These are phyloP conservation scores for Trissolcus brochymenae DNA, from an alignment of 2,888 invertebrate species.

Conservation along the genomic window DNA sequence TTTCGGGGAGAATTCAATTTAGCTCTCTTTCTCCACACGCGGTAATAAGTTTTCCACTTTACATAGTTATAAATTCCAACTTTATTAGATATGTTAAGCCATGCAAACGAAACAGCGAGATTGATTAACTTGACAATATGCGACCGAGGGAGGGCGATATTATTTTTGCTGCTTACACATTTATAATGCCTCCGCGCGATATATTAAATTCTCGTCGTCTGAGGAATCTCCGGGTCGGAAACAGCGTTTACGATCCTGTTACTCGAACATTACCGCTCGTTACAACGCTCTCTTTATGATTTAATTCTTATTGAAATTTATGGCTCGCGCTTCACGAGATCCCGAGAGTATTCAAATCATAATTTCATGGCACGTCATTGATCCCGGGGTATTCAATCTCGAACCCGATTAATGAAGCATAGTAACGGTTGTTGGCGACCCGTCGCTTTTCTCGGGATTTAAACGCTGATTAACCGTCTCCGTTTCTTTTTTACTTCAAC, in stretches of 20 bases:
- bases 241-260: slow-evolving; percentile 40
- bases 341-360: slow-evolving; percentile 30
- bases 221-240: slow-evolving; percentile 21
- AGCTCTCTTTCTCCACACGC: too few species aligned
- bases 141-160: slow-evolving; percentile 8
- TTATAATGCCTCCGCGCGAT: slow-evolving; percentile 28
- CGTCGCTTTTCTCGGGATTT: slow-evolving; percentile 10
- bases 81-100: slow-evolving; percentile 49
- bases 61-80: too few species aligned
- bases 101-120: slow-evolving; percentile 38
- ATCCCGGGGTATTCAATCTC: slow-evolving; percentile 11
- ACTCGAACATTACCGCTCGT: slow-evolving; percentile 19
- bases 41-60: too few species aligned
- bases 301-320: slow-evolving; percentile 48
- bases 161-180: slow-evolving; percentile 38
- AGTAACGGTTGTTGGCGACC: slow-evolving; percentile 17
- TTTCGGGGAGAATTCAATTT: too few species aligned
- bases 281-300: slow-evolving; percentile 27
- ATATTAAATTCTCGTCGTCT: slow-evolving; percentile 31
- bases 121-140: slow-evolving; percentile 30
- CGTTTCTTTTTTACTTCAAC: slow-evolving; percentile 1
- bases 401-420: slow-evolving; percentile 22
- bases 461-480: slow-evolving; percentile 19
- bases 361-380: slow-evolving; percentile 14
- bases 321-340: slow-evolving; percentile 39